These are phyloP conservation scores for Rhabdomys pumilio DNA, from an alignment of 2,797 vertebrate species.

Conservation along the genomic window DNA sequence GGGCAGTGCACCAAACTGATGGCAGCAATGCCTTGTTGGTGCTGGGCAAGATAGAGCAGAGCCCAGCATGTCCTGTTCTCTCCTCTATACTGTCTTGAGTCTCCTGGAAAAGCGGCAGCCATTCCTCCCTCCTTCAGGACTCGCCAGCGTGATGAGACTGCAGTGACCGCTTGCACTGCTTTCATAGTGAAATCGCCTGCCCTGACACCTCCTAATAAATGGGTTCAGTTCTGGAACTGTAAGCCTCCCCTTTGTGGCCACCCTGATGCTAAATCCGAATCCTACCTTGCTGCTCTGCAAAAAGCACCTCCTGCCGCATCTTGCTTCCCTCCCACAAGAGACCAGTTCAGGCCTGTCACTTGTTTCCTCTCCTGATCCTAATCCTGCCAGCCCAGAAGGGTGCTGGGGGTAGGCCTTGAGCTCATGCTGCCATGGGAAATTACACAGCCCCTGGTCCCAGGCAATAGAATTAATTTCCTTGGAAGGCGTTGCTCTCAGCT, in stretches of 20 bases:
- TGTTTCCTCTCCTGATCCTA: slow-evolving; percentile 28
- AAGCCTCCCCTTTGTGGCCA: background rate
- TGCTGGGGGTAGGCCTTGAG: slow-evolving; percentile 19
- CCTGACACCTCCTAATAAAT: background rate
- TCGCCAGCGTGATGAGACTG: background rate
- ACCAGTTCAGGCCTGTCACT: background rate
- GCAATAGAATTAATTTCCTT: slow-evolving; percentile 66
- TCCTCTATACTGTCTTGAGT: background rate
- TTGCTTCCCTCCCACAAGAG: background rate
- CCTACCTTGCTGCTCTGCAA: background rate
- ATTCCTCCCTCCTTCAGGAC: background rate
- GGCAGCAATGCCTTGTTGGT: background rate
- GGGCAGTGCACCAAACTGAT: background rate
- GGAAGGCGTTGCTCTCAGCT: slow-evolving; percentile 16
- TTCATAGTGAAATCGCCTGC: background rate
- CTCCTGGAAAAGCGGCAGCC: background rate
- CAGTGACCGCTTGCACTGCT: background rate
- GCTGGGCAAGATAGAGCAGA: background rate
- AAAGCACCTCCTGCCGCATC: background rate
- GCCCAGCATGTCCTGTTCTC: background rate
- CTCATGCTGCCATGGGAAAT: slow-evolving; percentile 74
- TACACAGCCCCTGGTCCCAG: slow-evolving; percentile 1
- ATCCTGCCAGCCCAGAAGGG: slow-evolving; percentile 39
- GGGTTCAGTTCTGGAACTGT: background rate
- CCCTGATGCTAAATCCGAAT: background rate